Percentiles rank a stretch among this genome's conserved stretches.
Evolutionary conservation across 2,888 invertebrate species (phyloP).

Genomic region (Drosophila incognita): DNA sequence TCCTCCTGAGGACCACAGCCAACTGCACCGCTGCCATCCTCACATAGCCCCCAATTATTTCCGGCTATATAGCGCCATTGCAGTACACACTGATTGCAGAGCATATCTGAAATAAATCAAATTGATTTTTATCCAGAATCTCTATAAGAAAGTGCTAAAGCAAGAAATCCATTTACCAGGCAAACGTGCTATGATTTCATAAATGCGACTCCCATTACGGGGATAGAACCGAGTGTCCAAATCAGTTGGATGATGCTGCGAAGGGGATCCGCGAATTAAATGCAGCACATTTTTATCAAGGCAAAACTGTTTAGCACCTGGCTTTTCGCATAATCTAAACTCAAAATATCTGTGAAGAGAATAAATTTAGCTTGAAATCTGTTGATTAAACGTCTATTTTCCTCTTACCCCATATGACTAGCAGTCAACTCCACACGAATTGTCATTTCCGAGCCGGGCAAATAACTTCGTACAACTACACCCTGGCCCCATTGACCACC

Average conservation of each 20-base stretch:
- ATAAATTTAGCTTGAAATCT: neutral
- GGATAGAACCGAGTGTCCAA: slow-evolving; percentile 89
- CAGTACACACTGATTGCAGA: slow-evolving; percentile 92
- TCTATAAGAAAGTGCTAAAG: neutral
- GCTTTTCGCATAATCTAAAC: slow-evolving; percentile 92
- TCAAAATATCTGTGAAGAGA: slow-evolving; percentile 88
- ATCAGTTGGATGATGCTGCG: slow-evolving; percentile 85
- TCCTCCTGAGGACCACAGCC: slow-evolving; percentile 96
- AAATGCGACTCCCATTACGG: slow-evolving; percentile 91
- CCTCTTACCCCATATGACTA: slow-evolving; percentile 89
- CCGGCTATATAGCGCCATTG: slow-evolving; percentile 96
- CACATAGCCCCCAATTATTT: slow-evolving; percentile 93
- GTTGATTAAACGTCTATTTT: neutral
- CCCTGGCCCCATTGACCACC: slow-evolving; percentile 94
- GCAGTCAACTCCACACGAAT: slow-evolving; percentile 94
- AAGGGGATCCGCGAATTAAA: slow-evolving; percentile 84
- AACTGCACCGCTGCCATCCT: slow-evolving; percentile 90
- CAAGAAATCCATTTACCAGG: slow-evolving; percentile 80
- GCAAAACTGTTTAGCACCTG: slow-evolving; percentile 90
- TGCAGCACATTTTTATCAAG: slow-evolving; percentile 90
- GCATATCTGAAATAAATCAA: slow-evolving; percentile 85
- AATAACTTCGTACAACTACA: slow-evolving; percentile 92
- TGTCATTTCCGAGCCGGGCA: slow-evolving; percentile 88
- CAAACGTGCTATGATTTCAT: slow-evolving; percentile 90
- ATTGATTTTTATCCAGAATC: neutral